Base-by-base conservation (phyloP, 2,888 invertebrate species). In the Trichogramma evanescens region DNA sequence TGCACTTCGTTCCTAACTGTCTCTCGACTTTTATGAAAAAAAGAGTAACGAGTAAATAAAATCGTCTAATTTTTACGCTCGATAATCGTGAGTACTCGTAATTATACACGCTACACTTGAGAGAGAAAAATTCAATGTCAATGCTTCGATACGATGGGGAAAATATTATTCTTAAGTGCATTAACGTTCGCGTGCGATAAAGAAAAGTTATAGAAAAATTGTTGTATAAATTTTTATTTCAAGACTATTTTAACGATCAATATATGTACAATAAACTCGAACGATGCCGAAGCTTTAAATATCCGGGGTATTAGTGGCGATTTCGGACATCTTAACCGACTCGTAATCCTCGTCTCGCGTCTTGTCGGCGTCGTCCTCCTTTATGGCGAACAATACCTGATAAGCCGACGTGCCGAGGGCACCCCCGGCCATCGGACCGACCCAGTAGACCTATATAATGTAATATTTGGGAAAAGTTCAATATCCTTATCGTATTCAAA, bases 341-440 rank as follows among this genome's bases (percentile, higher is more conserved):
- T 57, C 58, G 50, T 43, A 42, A 49, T 61, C 57, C 10, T 10
- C 10, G 26, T 26, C 26, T 26, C 26, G 26, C 26, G 26, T 26
- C 26, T 26, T 26, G 26, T 26, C 26, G 26, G 26, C 10, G 39
- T 55, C 40, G 26, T 26, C 26, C 26, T 26, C 26, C 26, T 56
- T 61, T 7, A 54, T 42, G 3, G 42, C 8, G 48, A 64, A 64
- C 39, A 62, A 49, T 39, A 61, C 56, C 57, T 59, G 58, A 46
- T 65, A 63, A 8, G 48, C 7, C n/a, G 50, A 50, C 13, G 63
- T 63, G 8, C 64, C 63, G 1, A 65, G 48, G 3, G 59, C 60
- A 1, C 9, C 63, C 40, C 64, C 63, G 2, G 51, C 4, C 57
- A 65, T 59, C 4, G 63, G 63, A n/a, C 62, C 62, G 6, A 61